Evolutionary conservation across 2,888 invertebrate species (phyloP).

Genomic region (Ichneumoninae sp.): DNA sequence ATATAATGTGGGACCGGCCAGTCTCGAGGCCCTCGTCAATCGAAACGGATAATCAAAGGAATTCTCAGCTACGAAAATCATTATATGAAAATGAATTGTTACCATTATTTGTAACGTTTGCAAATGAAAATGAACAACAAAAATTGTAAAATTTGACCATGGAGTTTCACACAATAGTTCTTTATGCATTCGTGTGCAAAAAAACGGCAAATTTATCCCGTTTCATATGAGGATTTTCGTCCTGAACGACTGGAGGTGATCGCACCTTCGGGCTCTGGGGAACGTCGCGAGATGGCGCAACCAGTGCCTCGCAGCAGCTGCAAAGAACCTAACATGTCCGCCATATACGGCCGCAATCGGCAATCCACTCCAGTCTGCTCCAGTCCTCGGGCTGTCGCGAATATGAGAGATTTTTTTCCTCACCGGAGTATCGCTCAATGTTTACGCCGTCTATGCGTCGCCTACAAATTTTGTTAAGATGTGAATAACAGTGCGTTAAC

Average conservation of each 20-base stretch:
- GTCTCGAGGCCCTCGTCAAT: neutral
- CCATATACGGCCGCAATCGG: conserved; percentile 63
- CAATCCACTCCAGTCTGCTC: conserved; percentile 49
- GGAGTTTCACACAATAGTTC: too few species aligned
- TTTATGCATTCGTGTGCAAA: too few species aligned
- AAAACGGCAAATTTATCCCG: too few species aligned
- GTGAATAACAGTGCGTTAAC: conserved; percentile 26
- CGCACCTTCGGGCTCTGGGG: neutral
- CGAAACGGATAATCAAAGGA: too few species aligned
- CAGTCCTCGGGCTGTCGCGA: conserved; percentile 56
- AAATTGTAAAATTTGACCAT: too few species aligned
- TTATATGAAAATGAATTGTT: too few species aligned
- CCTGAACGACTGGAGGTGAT: neutral
- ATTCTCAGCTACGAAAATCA: too few species aligned
- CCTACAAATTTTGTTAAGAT: neutral
- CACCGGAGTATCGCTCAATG: conserved; percentile 23
- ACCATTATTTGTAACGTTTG: too few species aligned
- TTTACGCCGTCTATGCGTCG: conserved; percentile 13
- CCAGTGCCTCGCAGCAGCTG: conserved; percentile 2
- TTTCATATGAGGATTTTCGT: neutral
- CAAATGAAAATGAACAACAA: too few species aligned
- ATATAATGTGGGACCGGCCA: neutral
- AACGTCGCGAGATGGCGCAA: neutral
- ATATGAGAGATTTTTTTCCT: conserved; percentile 28
- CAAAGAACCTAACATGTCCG: conserved; percentile 59